These are phyloP conservation scores for Tipula confusa DNA, from an alignment of 2,888 invertebrate genomes.

Conservation along the genomic window DNA sequence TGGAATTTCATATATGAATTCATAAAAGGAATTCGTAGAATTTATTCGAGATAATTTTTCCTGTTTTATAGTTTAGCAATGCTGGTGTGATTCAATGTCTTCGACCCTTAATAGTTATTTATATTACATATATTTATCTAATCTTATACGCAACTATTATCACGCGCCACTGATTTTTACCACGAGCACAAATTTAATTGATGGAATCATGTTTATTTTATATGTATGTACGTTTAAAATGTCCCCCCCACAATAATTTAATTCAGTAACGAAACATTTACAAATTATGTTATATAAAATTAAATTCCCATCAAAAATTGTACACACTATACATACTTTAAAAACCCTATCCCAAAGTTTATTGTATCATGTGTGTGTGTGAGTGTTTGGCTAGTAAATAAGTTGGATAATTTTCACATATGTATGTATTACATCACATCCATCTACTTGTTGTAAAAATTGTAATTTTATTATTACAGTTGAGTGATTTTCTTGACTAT, in stretches of 20 bases:
- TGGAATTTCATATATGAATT: not conserved
- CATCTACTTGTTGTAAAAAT: not conserved
- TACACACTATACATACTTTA: not conserved
- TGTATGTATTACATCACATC: not conserved
- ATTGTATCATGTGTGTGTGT: not conserved
- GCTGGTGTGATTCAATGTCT: not conserved
- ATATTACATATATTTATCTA: not conserved
- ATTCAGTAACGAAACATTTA: not conserved
- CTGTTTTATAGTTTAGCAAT: not conserved
- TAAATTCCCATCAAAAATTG: not conserved
- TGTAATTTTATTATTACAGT: not conserved
- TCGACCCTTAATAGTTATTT: not conserved
- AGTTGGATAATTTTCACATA: not conserved
- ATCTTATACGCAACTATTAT: not conserved
- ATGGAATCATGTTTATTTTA: not conserved
- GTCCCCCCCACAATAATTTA: not conserved
- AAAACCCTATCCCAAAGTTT: not conserved
- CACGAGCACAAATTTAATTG: not conserved
- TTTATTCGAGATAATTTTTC: not conserved
- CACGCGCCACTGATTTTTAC: not conserved
- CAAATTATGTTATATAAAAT: not conserved
- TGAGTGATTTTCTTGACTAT: not conserved
- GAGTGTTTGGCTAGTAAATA: no score
- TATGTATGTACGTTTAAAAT: not conserved
- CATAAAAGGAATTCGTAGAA: not conserved